Evolutionary conservation across 1,140 invertebrate genomes (phyloP), one percentile per base, ranked within the genome.

Genomic region (Cydia fagiglandana): DNA sequence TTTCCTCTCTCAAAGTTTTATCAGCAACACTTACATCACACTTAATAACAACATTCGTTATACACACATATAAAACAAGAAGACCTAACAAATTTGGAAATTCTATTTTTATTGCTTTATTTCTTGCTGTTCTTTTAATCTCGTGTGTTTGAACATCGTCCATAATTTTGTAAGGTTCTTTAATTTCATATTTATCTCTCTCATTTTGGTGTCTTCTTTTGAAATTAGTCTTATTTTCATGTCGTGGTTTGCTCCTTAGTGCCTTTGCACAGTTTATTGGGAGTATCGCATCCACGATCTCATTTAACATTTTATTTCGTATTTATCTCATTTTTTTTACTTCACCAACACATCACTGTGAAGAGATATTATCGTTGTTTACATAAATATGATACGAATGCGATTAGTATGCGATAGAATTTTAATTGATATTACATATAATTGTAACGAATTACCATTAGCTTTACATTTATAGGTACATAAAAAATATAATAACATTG

Each of bases 1-100:
- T 83, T 64, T 77, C 76, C 41, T 74, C 79, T 78, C 84, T 84
- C 76, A 83, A 80, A 86, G 87, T 83, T 80, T 88, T 78, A 84
- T 86, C 80, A 88, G 80, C 91, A 83, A 88, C 84, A 86, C 86
- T 91, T 89, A 84, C 87, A 89, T 91, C 91, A 89, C 89, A 93
- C 88, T 75, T 83, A 85, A 85, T 88, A 90, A 93, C 91, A 84
- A 93, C 88, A 90, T 91, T 92, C 79, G 88, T 77, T 84, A 89
- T 76, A 87, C 84, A 90, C 75, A 89, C 47, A 83, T 88, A 88
- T 66, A 89, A 84, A 79, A 89, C 68, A 28, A 89, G 80, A 80
- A 90, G 84, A 83, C 81, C 84, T 50, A 86, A 75, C 74, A 86
- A 77, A 17, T 74, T 75, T 76, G 85, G 78, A 56, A 82, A 76